phyloP scores from a whole-genome alignment of 1,140 invertebrate genomes.

The Chelonus insularis region DNA sequence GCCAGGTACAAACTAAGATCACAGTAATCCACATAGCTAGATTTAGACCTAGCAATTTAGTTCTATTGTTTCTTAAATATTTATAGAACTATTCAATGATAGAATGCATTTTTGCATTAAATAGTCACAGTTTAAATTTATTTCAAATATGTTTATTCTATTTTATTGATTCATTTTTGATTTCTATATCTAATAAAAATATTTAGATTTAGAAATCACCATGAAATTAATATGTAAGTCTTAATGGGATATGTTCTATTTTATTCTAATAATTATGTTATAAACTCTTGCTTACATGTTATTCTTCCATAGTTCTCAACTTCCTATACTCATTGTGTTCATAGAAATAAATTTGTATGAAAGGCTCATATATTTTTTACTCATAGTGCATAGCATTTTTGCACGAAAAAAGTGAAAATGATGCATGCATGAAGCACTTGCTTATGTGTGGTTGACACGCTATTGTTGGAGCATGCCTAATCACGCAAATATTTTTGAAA shows the following conservation, averaged over 20 bases:
- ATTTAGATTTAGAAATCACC: no score
- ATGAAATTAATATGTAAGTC: no score
- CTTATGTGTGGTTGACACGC: not conserved
- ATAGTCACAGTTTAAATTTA: no score
- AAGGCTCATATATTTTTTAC: not conserved
- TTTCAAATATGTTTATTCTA: no score
- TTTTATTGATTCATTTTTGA: no score
- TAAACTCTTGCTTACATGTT: no score
- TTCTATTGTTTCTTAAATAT: conserved; percentile 30
- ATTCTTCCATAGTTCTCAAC: no score
- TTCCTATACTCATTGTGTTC: no score
- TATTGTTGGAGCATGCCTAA: conserved; percentile 19
- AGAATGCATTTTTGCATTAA: not conserved
- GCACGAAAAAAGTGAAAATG: conserved; percentile 10
- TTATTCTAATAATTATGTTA: no score
- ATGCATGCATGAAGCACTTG: not conserved
- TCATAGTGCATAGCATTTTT: conserved; percentile 5
- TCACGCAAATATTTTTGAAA: not conserved
- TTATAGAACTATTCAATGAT: not conserved
- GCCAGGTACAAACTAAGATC: conserved; percentile 70
- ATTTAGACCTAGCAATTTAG: conserved; percentile 43
- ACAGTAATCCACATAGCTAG: conserved; percentile 50
- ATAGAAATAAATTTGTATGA: not conserved
- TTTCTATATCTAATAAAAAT: no score
- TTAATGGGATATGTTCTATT: no score